Evolutionary conservation across 2,888 invertebrate genomes (phyloP).

Genomic region (Coremacera marginata): DNA sequence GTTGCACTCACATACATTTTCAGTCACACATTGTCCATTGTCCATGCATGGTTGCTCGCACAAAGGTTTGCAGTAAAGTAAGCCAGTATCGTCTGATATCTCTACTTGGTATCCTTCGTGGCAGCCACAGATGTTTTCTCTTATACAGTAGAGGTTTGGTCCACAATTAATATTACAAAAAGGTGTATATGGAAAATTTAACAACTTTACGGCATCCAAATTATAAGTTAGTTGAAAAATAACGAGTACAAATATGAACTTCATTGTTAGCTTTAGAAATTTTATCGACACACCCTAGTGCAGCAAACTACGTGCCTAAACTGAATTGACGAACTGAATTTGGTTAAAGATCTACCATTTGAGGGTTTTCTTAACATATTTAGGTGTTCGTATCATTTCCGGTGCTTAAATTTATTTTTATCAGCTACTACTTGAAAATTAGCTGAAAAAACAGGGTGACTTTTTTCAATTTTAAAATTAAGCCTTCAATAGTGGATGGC

Average conservation of each 20-base stretch:
- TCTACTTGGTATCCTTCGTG: neutral
- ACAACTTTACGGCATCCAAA: no score
- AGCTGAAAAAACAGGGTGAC: no score
- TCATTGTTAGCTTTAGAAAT: neutral
- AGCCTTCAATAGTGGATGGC: no score
- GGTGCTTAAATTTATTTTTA: conserved; percentile 14
- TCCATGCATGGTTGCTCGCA: conserved; percentile 51
- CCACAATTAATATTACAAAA: neutral
- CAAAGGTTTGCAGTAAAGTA: conserved; percentile 33
- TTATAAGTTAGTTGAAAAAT: neutral
- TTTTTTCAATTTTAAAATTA: no score
- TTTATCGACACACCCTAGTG: neutral
- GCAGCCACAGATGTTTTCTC: neutral
- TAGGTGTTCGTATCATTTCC: conserved; percentile 1
- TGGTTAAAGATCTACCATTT: neutral
- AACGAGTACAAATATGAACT: neutral
- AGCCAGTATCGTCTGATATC: conserved; percentile 29
- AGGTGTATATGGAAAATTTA: neutral
- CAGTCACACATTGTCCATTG: conserved; percentile 57
- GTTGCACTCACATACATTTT: conserved; percentile 60
- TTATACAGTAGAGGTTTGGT: neutral
- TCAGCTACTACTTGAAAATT: neutral
- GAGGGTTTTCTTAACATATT: neutral
- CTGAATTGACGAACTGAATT: neutral
- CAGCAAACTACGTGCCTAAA: neutral